Evolutionary conservation across 2,797 vertebrate genomes (phyloP), one percentile per base, ranked within the genome.

Genomic region (Sebastes hopkinsi): DNA sequence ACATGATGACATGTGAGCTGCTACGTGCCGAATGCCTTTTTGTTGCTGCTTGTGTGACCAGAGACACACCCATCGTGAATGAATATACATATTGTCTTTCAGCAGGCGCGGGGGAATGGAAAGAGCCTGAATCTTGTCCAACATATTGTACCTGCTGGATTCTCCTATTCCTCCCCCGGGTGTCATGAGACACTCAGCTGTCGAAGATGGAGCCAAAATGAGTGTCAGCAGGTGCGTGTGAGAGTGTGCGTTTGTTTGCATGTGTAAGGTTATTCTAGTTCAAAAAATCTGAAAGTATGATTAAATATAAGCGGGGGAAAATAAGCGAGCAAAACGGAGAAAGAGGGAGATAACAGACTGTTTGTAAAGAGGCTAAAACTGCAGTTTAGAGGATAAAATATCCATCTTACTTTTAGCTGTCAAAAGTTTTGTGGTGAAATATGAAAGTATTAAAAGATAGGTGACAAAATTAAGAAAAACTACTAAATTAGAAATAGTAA

Each of bases 121-220:
- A 94, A 95, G 88, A 87, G 72, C 64, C 81, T 88, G 91, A 88
- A 85, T 86, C 87, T 52, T 25, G 55, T 94, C 94, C 93, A 95
- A 93, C 91, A 94, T 88, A 88, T 92, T 91, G 75, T 93, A 93
- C 90, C 90, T 94, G 88, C 73, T 89, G 72, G 86, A 88, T 83
- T 91, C 88, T 92, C 82, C 83, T 84, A 18, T 87, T 90, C 72
- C 91, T 86, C 88, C 84, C 82, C 69, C 23, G 86, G 82, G 91
- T 86, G 88, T 92, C 86, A 92, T 85, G 84, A 83, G 91, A 93
- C 86, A 79, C 86, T 90, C 92, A 92, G 93, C 94, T 93, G 94
- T 94, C 83, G 29, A 81, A 79, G 70, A 84, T 74, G 22, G 67
- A 60, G 87, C 87, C 88, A 86, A 81, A 89, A 87, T 82, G 73